Percentiles rank a stretch among this genome's conserved stretches.
phyloP scores from a whole-genome alignment of 1,140 invertebrate species.

The Araneus ventricosus region DNA sequence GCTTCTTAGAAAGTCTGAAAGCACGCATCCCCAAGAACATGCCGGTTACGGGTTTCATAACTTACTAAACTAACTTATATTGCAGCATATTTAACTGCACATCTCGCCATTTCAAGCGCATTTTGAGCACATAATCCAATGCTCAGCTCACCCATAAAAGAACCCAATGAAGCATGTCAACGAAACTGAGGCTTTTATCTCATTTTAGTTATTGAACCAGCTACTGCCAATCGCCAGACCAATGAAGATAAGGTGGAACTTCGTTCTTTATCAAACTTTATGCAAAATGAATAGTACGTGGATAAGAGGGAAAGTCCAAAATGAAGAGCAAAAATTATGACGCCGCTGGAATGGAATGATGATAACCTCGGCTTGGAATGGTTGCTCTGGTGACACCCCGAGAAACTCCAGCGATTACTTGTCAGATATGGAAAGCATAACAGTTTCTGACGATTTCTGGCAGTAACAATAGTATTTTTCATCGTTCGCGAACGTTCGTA shows the following conservation, averaged over 20 bases:
- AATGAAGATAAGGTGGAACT: background rate
- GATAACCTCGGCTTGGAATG: constrained; percentile 6
- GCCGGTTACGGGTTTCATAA: background rate
- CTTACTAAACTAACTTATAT: background rate
- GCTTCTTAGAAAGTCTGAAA: background rate
- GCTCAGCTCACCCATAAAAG: constrained; percentile 26
- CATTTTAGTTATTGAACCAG: constrained; percentile 40
- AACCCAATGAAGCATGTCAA: constrained; percentile 35
- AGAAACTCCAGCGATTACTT: constrained; percentile 23
- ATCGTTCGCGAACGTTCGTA: background rate
- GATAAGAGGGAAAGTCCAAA: background rate
- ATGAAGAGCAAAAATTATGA: constrained; percentile 40
- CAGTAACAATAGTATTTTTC: background rate
- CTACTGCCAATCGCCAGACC: background rate
- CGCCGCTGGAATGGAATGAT: background rate
- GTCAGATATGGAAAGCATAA: background rate
- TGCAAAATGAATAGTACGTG: constrained; percentile 30
- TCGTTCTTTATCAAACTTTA: constrained; percentile 27
- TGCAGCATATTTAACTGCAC: background rate
- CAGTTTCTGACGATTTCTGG: background rate
- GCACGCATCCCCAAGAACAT: background rate
- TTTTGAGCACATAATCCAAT: constrained; percentile 8
- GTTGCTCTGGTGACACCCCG: background rate
- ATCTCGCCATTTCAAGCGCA: background rate
- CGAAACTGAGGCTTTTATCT: constrained; percentile 40